Evolutionary conservation across 1,140 invertebrate species (phyloP), one percentile per base, ranked within the genome.

Genomic region (Drosophila baimaii): DNA sequence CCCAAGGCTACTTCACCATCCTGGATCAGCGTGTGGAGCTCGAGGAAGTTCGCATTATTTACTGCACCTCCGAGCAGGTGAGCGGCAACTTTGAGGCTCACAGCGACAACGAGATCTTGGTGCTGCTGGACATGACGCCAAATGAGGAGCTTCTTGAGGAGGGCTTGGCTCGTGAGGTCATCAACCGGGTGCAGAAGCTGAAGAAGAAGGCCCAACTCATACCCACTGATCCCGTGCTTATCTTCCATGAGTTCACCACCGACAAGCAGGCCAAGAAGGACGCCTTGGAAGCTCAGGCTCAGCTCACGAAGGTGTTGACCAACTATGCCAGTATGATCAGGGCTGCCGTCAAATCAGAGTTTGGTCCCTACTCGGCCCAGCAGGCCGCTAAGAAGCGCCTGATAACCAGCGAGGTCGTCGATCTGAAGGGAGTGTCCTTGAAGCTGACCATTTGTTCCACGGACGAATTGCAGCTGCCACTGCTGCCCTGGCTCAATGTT

Each of bases 131-230:
- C 90, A 93, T 96, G 41, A 96, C 95, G 0, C 95, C 97, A 2
- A 97, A 98, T 92, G 95, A 97, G 81, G 95, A 95, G 3, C 96
- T 99, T 96, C 93, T 97, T 62, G 96, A 98, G 91, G 98, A 99
- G 94, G 98, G 98, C 27, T 93, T 96, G 62, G 97, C 97, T 1
- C 94, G 99, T 64, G 99, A 99, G 93, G 95, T 99, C 9, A 98
- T 99, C 27, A 99, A 99, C 92, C 95, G 98, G 44, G 94, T 99
- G 39, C 99, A 99, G 90, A 99, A 99, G 93, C 93, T 99, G 0
- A 94, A 99, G n/a, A 99, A 99, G 92, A 98, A 98, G 92, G 98
- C 97, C 2, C 95, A 97, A 86, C 93, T 99, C 13, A 95, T 98
- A 19, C 98, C 98, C 1, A 96, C 97, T 10, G 98, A 99, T 93